Evolutionary conservation across 2,113 vertebrate genomes (phyloP).

Genomic region (Acrocephalus arundinaceus): DNA sequence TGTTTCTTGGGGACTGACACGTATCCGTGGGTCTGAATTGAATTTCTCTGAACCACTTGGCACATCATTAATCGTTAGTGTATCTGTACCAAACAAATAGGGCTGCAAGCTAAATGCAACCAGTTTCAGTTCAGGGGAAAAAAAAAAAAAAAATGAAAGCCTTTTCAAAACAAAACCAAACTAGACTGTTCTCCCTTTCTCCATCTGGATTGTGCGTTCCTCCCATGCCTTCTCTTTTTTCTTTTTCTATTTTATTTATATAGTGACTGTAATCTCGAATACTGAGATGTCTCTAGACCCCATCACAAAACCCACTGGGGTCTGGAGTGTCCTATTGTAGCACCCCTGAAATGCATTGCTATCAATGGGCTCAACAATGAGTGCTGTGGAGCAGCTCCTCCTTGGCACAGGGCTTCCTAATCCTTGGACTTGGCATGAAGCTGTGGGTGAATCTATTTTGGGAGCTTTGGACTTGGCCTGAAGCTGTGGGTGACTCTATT

Average conservation of each 20-base stretch:
- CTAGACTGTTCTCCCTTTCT: neutral
- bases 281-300: neutral
- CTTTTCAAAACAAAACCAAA: neutral
- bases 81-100: slow-evolving; percentile 6
- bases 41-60: slow-evolving; percentile 38
- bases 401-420: neutral
- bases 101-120: slow-evolving; percentile 26
- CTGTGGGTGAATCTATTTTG: neutral
- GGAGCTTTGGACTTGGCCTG: too few species aligned
- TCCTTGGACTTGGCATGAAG: neutral
- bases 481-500: accelerated
- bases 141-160: neutral
- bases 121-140: neutral
- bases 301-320: neutral
- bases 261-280: neutral
- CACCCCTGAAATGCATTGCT: accelerated
- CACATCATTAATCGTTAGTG: slow-evolving; percentile 49
- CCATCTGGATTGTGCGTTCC: neutral
- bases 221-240: neutral
- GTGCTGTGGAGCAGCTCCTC: neutral
- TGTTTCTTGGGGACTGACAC: neutral
- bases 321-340: neutral
- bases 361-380: neutral
- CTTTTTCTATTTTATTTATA: neutral
- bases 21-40: slow-evolving; percentile 35